phyloP scores from a whole-genome alignment of 2,113 vertebrate species.

The Hydropotes inermis region DNA sequence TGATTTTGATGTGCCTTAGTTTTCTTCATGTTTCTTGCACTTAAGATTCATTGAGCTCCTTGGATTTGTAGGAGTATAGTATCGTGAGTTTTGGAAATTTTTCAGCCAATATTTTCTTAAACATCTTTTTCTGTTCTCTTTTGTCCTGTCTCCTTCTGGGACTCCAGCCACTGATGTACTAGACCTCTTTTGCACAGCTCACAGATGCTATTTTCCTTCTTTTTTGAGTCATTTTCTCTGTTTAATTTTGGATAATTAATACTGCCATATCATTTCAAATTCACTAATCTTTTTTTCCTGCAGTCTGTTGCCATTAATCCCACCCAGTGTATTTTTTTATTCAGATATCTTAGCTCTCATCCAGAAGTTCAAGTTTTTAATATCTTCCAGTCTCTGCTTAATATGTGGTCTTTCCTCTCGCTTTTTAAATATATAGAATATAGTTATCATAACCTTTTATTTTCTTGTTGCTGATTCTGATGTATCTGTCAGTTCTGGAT shows the following conservation, averaged over 20 bases:
- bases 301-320: not conserved
- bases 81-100: not conserved
- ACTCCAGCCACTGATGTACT: not conserved
- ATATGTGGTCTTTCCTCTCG: not conserved
- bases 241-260: not conserved
- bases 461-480: slow-evolving; percentile 7
- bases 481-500: not conserved
- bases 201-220: not conserved
- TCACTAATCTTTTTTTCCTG: not conserved
- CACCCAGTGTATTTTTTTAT: slow-evolving; percentile 4
- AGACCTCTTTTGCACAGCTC: not conserved
- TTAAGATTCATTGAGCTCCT: not conserved
- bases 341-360: not conserved
- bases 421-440: not conserved
- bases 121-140: not conserved
- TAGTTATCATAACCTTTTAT: not conserved
- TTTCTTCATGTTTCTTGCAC: not conserved
- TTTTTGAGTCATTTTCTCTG: not conserved
- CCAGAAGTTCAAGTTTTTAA: slow-evolving; percentile 12
- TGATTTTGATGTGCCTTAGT: not conserved
- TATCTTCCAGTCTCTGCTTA: not conserved
- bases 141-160: not conserved
- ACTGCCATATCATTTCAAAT: not conserved
- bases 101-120: slow-evolving; percentile 14
- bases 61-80: not conserved